Base-by-base conservation (phyloP, 2,888 invertebrate genomes). In the Sinhomidia bicolor region DNA sequence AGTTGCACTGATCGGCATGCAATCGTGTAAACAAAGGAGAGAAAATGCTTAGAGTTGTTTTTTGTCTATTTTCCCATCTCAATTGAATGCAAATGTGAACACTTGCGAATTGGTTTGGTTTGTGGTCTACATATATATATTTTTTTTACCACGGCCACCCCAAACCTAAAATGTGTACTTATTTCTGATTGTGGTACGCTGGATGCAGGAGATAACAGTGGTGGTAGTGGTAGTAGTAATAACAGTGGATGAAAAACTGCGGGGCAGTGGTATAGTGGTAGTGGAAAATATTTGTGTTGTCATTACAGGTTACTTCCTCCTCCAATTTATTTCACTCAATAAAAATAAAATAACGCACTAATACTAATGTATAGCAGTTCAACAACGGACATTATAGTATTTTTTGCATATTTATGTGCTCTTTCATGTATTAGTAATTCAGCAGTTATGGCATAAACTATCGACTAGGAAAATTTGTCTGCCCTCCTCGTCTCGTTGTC, bases 371-470 rank as follows among this genome's bases (percentile, higher is more conserved):
- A 12, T 6, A 12, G 32, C 7, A 65, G 29, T 14, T 65, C 29
- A 32, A n/a, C n/a, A 32, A n/a, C n/a, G n/a, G 62, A 17, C 62
- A 65, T 65, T 14, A 12, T 4, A 32, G 32, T 65, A 65, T 47
- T 65, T 32, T 29, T 65, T 65, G 62, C 62, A 65, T 65, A 65
- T 65, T 32, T 65, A 32, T 65, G 32, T 12, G 9, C 9, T 65
- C 62, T 65, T 32, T n/a, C 62, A 32, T 65, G 65, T 32, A 65
- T 65, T 65, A 65, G 65, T 65, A 65, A 65, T 65, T 65, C 17
- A 65, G 65, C 36, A 36, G 65, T 36, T 65, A 65, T 36, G 36
- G 36, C 65, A 36, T 32, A 17, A 32, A 32, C 65, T 65, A 32
- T 65, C 65, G 41, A 41, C 68, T 12, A 12, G 41, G 36, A 10